Conservation (phyloP, 2,888 invertebrate species). For the Hydrotaea diabolus region DNA sequence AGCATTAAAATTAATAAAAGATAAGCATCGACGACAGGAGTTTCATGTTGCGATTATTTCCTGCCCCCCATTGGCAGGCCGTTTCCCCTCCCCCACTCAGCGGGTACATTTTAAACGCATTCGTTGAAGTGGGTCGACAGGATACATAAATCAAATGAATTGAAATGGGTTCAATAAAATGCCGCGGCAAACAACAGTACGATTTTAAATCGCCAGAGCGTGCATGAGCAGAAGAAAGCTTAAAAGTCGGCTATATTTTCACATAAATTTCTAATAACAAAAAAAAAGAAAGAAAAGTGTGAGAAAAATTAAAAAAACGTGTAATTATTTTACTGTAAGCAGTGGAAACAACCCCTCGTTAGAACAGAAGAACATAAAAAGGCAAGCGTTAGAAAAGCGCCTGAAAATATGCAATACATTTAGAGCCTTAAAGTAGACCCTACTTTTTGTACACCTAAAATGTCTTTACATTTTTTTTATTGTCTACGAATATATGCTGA, state of each 20-base stretch:
- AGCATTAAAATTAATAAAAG: slow-evolving; percentile 41
- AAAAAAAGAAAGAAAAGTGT: neutral
- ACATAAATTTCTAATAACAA: slow-evolving; percentile 2
- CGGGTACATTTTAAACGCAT: neutral
- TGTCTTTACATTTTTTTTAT: too few species aligned
- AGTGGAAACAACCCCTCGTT: neutral
- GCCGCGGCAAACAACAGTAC: neutral
- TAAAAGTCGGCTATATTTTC: slow-evolving; percentile 12
- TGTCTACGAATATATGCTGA: neutral
- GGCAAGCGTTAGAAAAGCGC: neutral
- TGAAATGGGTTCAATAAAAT: slow-evolving; percentile 55
- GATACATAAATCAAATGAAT: neutral
- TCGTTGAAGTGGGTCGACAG: slow-evolving; percentile 57
- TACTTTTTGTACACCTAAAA: neutral
- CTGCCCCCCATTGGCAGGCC: neutral
- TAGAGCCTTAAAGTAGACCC: neutral
- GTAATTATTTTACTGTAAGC: neutral
- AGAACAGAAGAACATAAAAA: neutral
- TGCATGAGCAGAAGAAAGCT: neutral
- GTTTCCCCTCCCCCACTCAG: neutral
- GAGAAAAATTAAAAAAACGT: neutral
- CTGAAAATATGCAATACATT: neutral
- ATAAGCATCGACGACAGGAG: slow-evolving; percentile 4
- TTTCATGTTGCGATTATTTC: neutral
- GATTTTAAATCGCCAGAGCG: neutral